Percentiles rank a stretch among this genome's conserved stretches.
Evolutionary conservation across 2,113 vertebrate genomes (phyloP).

Genomic region (Campylorhamphus procurvoides): DNA sequence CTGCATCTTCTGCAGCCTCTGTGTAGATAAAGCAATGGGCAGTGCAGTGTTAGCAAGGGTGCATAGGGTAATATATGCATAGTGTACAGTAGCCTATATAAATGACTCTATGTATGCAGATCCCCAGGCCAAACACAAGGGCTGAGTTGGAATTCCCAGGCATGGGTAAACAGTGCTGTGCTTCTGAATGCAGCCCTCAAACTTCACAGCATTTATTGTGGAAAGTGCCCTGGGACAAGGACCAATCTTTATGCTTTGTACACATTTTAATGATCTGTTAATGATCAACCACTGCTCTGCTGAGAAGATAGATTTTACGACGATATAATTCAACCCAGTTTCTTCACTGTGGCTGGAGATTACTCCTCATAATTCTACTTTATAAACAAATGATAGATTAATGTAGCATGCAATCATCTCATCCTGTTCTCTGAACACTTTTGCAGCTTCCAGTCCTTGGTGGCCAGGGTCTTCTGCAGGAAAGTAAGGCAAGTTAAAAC

Average conservation of each 20-base stretch:
- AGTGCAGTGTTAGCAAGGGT: not conserved
- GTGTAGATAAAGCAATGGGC: not conserved
- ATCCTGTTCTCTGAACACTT: not conserved
- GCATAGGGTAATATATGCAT: not conserved
- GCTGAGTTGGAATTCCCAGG: not conserved
- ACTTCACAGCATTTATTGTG: conserved; percentile 30
- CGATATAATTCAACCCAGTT: not conserved
- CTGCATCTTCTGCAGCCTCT: not conserved
- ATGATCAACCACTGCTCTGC: conserved; percentile 22
- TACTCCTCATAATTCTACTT: not conserved
- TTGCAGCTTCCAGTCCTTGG: not conserved
- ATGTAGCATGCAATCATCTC: not conserved
- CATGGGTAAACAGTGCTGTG: not conserved
- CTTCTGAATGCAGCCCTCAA: not conserved
- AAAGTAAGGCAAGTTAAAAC: not conserved
- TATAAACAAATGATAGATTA: not conserved
- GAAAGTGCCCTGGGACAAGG: conserved; percentile 53
- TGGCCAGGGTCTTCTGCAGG: not conserved
- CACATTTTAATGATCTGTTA: conserved; percentile 48
- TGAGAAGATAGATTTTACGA: not conserved
- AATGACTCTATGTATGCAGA: not conserved
- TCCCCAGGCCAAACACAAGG: not conserved
- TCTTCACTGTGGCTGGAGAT: not conserved
- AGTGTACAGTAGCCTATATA: not conserved
- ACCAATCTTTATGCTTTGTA: conserved; percentile 40